phyloP scores from a whole-genome alignment of 2,888 invertebrate genomes.

The Pedicia rivosa region DNA sequence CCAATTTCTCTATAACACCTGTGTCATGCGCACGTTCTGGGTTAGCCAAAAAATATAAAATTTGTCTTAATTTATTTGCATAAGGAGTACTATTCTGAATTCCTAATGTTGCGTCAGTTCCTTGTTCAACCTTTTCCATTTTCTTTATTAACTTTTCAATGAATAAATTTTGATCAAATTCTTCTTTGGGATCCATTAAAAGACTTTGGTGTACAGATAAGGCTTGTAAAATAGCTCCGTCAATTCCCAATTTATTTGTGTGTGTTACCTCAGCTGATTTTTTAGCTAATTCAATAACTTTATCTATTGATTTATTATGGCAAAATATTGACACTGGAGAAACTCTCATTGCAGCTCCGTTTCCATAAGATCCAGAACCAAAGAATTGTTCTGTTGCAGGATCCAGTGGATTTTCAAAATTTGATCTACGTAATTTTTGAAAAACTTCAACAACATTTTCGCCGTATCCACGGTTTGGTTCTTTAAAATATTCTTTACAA shows the following conservation, averaged over 20 bases:
- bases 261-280: constrained; percentile 45
- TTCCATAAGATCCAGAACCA: constrained; percentile 57
- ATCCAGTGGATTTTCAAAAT: constrained; percentile 39
- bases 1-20: constrained; percentile 37
- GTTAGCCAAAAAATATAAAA: constrained; percentile 34
- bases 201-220: constrained; percentile 41
- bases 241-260: constrained; percentile 35
- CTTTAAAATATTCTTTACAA: constrained; percentile 41
- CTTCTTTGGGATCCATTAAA: constrained; percentile 26
- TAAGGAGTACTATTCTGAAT: constrained; percentile 33
- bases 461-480: constrained; percentile 51
- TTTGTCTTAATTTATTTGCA: constrained; percentile 34
- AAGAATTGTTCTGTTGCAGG: constrained; percentile 49
- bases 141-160: constrained; percentile 34
- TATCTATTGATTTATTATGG: constrained; percentile 24
- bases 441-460: constrained; percentile 39
- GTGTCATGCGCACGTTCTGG: constrained; percentile 29
- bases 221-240: constrained; percentile 41
- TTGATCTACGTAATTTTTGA: constrained; percentile 33
- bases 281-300: constrained; percentile 33
- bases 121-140: constrained; percentile 34
- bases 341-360: constrained; percentile 61
- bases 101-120: constrained; percentile 30
- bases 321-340: constrained; percentile 48
- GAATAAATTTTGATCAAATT: constrained; percentile 34